Percentiles rank a stretch among this genome's conserved stretches.
phyloP scores from a whole-genome alignment of 2,888 invertebrate species.

The Tetragonisca angustula region DNA sequence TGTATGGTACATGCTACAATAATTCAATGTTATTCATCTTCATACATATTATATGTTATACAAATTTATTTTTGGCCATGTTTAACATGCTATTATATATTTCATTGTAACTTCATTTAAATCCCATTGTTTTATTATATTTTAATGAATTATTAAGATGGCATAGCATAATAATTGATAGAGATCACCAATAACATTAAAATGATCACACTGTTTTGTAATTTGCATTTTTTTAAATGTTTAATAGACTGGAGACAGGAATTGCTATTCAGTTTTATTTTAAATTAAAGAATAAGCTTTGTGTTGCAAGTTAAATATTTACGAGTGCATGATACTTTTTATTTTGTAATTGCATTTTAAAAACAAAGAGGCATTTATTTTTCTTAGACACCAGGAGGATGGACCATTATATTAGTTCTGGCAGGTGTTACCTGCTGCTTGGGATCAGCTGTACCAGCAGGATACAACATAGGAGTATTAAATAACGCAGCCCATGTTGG shows the following conservation, averaged over 20 bases:
- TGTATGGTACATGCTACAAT: not conserved
- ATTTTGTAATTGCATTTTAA: slow-evolving; percentile 17
- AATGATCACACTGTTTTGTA: not conserved
- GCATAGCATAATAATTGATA: too few relatives aligned
- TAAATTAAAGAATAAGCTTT: not conserved
- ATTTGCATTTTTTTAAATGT: not conserved
- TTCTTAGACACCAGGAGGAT: slow-evolving; percentile 83
- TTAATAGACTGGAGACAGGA: slow-evolving; percentile 1
- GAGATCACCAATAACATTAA: not conserved
- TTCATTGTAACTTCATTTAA: not conserved
- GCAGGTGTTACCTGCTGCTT: slow-evolving; percentile 90
- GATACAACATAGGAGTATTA: slow-evolving; percentile 94
- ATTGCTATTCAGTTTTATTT: slow-evolving; percentile 8
- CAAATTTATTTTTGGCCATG: not conserved
- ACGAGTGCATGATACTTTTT: not conserved
- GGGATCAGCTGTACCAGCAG: slow-evolving; percentile 92
- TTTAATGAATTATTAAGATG: not conserved
- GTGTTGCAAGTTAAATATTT: not conserved
- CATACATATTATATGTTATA: not conserved
- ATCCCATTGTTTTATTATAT: not conserved
- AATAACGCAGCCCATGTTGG: slow-evolving; percentile 92
- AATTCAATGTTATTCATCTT: not conserved
- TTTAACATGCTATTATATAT: not conserved
- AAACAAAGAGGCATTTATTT: slow-evolving; percentile 43
- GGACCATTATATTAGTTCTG: slow-evolving; percentile 88